phyloP scores from a whole-genome alignment of 2,888 invertebrate species.

The Siphonodentalium dalli region DNA sequence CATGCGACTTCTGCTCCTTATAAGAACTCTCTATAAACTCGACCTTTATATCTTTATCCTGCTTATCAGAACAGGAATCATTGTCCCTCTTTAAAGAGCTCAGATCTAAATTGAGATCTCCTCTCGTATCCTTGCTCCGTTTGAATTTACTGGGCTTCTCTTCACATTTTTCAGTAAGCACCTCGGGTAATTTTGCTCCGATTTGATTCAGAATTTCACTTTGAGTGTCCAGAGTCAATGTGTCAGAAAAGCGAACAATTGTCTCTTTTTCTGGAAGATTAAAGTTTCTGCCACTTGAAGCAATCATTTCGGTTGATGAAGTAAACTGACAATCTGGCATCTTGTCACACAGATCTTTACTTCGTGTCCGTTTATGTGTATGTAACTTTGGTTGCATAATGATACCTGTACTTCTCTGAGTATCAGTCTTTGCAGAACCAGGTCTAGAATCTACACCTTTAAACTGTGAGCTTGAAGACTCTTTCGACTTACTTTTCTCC shows the following conservation, averaged over 20 bases:
- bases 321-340: constrained; percentile 4
- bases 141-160: too few relatives aligned
- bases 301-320: too few relatives aligned
- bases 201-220: constrained; percentile 20
- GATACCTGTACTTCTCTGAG: constrained; percentile 33
- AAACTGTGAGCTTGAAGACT: constrained; percentile 24
- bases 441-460: constrained; percentile 31
- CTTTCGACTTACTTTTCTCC: constrained; percentile 26
- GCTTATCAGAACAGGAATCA: constrained; percentile 30
- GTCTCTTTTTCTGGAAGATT: too few relatives aligned
- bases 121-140: too few relatives aligned
- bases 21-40: constrained; percentile 20
- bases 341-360: constrained; percentile 31
- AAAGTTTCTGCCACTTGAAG: too few relatives aligned
- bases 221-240: neutral
- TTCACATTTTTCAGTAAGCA: constrained; percentile 46
- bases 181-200: constrained; percentile 40
- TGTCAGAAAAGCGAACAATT: too few relatives aligned
- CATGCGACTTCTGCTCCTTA: constrained; percentile 30
- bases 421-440: constrained; percentile 18
- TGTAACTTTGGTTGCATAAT: constrained; percentile 43
- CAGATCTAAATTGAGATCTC: too few relatives aligned
- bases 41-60: constrained; percentile 9
- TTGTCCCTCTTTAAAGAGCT: constrained; percentile 41
- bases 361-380: constrained; percentile 38